Evolutionary conservation across 2,113 vertebrate species (phyloP).

Genomic region (Callipepla californica): DNA sequence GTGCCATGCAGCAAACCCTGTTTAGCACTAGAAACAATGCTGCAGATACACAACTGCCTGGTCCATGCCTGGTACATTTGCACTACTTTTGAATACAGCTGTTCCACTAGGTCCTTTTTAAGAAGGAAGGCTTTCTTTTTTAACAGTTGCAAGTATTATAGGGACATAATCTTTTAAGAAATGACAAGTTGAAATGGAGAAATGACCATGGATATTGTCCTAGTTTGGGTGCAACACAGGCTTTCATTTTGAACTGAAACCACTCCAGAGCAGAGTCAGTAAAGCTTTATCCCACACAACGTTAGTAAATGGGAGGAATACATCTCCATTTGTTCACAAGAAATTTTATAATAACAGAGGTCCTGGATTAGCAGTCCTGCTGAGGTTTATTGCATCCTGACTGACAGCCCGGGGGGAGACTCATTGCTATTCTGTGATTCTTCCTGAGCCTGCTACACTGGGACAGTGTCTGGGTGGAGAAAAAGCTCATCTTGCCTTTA

Average conservation of each 20-base stretch:
- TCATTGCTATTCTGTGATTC: neutral
- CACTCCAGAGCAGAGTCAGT: neutral
- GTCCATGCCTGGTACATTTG: neutral
- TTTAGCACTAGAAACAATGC: neutral
- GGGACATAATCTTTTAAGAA: neutral
- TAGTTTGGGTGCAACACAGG: neutral
- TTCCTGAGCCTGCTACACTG: neutral
- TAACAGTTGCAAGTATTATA: neutral
- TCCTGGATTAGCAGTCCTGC: neutral
- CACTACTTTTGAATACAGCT: neutral
- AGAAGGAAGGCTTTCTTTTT: neutral
- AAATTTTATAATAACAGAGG: neutral
- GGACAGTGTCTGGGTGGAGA: neutral
- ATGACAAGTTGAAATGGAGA: neutral
- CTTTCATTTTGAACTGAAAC: neutral
- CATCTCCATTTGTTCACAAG: neutral
- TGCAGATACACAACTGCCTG: neutral
- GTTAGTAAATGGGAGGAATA: accelerated
- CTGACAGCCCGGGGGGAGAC: neutral
- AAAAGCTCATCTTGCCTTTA: neutral
- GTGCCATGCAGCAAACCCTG: neutral
- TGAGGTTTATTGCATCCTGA: neutral
- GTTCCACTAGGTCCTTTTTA: neutral
- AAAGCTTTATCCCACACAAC: neutral
- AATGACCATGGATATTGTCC: neutral